Evolutionary conservation across 2,888 invertebrate genomes (phyloP).

Genomic region (Morinoia aosen): DNA sequence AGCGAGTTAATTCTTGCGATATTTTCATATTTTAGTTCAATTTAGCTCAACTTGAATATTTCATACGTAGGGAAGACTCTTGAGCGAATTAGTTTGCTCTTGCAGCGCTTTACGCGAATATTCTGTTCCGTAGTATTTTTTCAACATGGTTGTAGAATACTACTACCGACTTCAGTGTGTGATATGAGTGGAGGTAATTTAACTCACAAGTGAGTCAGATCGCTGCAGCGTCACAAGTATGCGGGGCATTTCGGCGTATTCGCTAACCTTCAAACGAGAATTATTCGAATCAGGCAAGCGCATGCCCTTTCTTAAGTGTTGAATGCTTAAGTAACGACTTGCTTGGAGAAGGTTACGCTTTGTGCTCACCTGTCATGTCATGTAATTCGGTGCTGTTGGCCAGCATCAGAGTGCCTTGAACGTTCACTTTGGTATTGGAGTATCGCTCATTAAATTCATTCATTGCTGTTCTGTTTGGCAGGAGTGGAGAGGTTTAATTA

Average conservation of each 20-base stretch:
- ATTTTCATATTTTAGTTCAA: no score
- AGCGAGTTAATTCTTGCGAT: no score
- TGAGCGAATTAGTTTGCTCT: no score
- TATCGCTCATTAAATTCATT: background rate
- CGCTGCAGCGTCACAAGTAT: background rate
- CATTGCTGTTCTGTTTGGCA: background rate
- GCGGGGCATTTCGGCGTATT: background rate
- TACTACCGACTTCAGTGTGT: no score
- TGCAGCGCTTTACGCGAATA: no score
- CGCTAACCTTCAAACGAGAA: background rate
- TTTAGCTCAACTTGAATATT: no score
- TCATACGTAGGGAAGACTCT: no score
- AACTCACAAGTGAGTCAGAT: background rate
- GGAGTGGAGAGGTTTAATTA: background rate
- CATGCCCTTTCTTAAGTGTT: background rate
- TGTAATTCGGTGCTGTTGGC: background rate
- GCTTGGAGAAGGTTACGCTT: background rate
- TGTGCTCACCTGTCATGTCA: background rate
- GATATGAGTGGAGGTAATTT: background rate
- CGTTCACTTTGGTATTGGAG: background rate
- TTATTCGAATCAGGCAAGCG: background rate
- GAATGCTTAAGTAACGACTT: conserved; percentile 2
- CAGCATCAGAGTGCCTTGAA: background rate
- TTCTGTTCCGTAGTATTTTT: no score
- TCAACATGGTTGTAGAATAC: no score